Evolutionary conservation across 2,113 vertebrate species (phyloP).

Genomic region (Psittacula cyanocephala): DNA sequence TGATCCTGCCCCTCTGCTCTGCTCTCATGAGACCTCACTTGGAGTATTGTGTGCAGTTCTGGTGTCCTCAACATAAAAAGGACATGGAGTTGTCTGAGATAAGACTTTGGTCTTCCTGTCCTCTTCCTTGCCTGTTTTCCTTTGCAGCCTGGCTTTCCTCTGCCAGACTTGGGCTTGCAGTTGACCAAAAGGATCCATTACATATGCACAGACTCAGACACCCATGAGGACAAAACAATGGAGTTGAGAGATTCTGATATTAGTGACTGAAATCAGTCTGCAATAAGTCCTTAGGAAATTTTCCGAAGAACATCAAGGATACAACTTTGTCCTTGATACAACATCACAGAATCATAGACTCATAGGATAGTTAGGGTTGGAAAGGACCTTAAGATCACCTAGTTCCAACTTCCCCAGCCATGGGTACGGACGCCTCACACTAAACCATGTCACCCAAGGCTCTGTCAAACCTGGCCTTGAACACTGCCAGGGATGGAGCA

Average conservation of each 20-base stretch:
- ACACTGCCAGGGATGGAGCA: too few relatives aligned
- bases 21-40: neutral
- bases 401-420: too few relatives aligned
- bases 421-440: too few relatives aligned
- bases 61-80: neutral
- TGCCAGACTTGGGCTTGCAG: fast-evolving
- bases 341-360: too few relatives aligned
- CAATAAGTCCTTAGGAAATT: neutral
- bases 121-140: neutral
- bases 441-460: too few relatives aligned
- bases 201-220: fast-evolving
- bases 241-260: neutral
- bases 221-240: fast-evolving
- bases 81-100: neutral
- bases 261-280: neutral
- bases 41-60: neutral
- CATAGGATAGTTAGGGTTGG: too few relatives aligned
- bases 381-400: too few relatives aligned
- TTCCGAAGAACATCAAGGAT: neutral
- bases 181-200: neutral
- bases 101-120: neutral
- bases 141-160: neutral
- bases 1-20: neutral
- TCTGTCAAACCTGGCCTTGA: too few relatives aligned
- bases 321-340: too few relatives aligned